Base-by-base conservation (phyloP, 2,113 vertebrate species). In the Cottus gobio region DNA sequence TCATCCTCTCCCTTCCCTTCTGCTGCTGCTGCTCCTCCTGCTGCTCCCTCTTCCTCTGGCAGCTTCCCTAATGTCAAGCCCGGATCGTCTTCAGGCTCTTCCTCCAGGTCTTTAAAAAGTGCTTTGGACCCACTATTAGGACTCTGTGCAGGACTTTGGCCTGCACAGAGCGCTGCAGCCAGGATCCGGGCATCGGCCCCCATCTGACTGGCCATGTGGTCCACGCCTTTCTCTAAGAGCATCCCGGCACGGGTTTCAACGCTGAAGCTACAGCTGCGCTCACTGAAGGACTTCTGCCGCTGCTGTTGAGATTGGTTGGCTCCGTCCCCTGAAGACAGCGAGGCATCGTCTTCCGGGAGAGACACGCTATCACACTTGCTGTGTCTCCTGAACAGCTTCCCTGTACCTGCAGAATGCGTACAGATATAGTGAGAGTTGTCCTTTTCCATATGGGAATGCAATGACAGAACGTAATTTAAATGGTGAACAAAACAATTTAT, bases 241-340 rank as follows among this genome's bases (percentile, higher is more conserved):
- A 98, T 98, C 66, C 96, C 96, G 0, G 97, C 96, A 58, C 95
- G 96, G 60, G 94, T 97, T 89, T 98, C 97, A 36, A 94, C 95
- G 39, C 96, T 99, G 85, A 99, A 99, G 90, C 98, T 99, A 81
- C 97, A 98, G 88, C 96, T 99, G 86, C 97, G 96, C 79, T 98
- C 97, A 2, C 96, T 72, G 74, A 98, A 98, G 73, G 95, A 76
- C 75, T 97, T 98, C 82, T 96, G 96, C 16, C 96, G 85, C 93
- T 96, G 98, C 82, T 96, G 96, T 48, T 96, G 96, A 20, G 95
- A 0, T 91, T 93, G 96, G 57, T 94, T 92, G 64, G 86, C 85
- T 68, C 78, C 94, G 3, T 96, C 95, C 34, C 72, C 92, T 0
- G 80, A 15, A 0, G 79, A 28, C 42, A 93, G 93, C 15, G 88